Evolutionary conservation across 2,113 vertebrate species (phyloP), one percentile per base, ranked within the genome.

Genomic region (Rana temporaria): DNA sequence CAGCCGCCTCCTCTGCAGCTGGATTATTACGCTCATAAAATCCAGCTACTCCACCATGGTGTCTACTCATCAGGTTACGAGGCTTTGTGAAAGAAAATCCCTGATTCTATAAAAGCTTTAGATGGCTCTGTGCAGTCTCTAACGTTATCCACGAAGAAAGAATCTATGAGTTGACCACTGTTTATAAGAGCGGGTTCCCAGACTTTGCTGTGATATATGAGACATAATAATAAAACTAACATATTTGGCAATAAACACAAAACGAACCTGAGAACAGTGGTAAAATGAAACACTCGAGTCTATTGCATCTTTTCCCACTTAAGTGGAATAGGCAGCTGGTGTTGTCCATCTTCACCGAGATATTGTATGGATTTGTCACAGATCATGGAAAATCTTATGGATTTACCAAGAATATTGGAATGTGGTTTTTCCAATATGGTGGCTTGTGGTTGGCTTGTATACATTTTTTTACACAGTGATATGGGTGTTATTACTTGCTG

Each of bases 121-220:
- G 8, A 26, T 22, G 4, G 22, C 5, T 18, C 60, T n/a, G 22
- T 22, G 59, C 53, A 32, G 64, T 60, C 38, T 52, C 60, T 65
- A n/a, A 52, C 52, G 64, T 48, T 19, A 77, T 52, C 60, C 20
- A 34, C 56, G 19, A 18, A 15, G 22, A 32, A 8, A 57, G 56
- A 15, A 55, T 8, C 26, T 55, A 32, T 56, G n/a, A 52, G 64
- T 56, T 56, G 48, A 66, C 60, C 52, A 78, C 76, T 32, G 26
- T 32, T 56, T 67, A 19, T 32, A 63, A 63, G 76, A 78, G 18
- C 67, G 17, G 20, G 66, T 78, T 78, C 76, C 76, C 62, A 78
- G 64, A 57, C 24, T 6, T 78, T 56, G 14, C 19, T 78, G 18
- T n/a, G 64, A 78, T 34, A 12, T 73, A 56, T 32, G 24, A 55